A percentile compares a stretch with the other conserved stretches of the same genome.
Conservation (phyloP, 2,888 invertebrate genomes). For the Amaurobius ferox region DNA sequence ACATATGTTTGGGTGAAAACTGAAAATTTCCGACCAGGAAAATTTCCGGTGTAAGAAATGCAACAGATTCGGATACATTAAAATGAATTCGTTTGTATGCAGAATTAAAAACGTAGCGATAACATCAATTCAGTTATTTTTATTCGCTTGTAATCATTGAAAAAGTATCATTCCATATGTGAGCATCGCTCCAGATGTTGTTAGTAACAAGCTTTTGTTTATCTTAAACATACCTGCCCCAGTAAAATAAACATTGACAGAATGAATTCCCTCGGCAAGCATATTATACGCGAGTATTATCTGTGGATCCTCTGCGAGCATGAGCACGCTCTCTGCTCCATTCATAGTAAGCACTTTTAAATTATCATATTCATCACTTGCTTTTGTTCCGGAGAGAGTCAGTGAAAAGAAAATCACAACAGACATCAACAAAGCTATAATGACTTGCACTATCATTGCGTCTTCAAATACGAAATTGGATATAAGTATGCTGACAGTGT, state of each 20-base stretch:
- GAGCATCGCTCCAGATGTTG: slow-evolving; percentile 37
- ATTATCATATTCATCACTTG: neutral
- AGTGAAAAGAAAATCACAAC: slow-evolving; percentile 25
- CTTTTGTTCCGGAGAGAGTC: neutral
- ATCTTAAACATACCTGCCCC: slow-evolving; percentile 34
- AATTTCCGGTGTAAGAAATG: no score
- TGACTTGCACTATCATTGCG: neutral
- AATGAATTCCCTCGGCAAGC: neutral
- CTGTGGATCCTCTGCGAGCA: neutral
- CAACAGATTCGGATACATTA: no score
- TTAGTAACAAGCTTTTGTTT: slow-evolving; percentile 19
- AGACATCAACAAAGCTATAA: slow-evolving; percentile 21
- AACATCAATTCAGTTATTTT: no score
- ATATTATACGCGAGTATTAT: slow-evolving; percentile 5
- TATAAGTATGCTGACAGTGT: neutral
- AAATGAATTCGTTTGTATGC: no score
- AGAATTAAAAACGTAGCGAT: no score
- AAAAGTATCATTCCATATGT: slow-evolving; percentile 45
- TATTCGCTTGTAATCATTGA: neutral
- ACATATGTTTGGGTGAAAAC: no score
- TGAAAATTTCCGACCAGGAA: no score
- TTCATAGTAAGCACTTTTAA: slow-evolving; percentile 18
- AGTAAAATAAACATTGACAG: slow-evolving; percentile 1
- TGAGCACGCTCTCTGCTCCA: neutral
- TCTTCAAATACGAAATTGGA: neutral